A percentile compares a stretch with the other conserved stretches of the same genome.
phyloP scores from a whole-genome alignment of 2,113 vertebrate species.

The Morone chrysops region DNA sequence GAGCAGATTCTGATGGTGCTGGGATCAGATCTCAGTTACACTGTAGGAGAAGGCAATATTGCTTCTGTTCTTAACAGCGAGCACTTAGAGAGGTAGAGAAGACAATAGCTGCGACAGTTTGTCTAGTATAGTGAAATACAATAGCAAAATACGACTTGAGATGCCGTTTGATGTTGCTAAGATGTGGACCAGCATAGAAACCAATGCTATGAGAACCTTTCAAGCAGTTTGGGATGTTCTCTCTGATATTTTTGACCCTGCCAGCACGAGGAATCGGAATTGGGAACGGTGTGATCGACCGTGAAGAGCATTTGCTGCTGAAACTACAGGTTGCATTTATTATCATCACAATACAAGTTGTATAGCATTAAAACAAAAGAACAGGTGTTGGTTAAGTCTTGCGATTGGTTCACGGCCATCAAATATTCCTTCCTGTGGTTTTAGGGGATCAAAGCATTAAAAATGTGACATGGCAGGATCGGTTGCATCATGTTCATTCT shows the following conservation, averaged over 20 bases:
- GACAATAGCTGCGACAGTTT: slow-evolving; percentile 23
- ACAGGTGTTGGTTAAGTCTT: slow-evolving; percentile 17
- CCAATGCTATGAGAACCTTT: slow-evolving; percentile 1
- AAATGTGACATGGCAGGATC: slow-evolving; percentile 46
- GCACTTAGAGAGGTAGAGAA: slow-evolving; percentile 43
- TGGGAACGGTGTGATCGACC: not conserved
- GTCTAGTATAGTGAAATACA: slow-evolving; percentile 31
- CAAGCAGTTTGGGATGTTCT: slow-evolving; percentile 24
- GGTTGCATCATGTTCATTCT: slow-evolving; percentile 64
- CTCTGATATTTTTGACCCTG: slow-evolving; percentile 16
- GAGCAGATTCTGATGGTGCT: slow-evolving; percentile 39
- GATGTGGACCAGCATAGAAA: slow-evolving; percentile 33
- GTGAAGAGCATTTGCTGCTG: slow-evolving; percentile 26
- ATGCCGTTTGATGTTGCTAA: slow-evolving; percentile 46
- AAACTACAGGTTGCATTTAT: slow-evolving; percentile 34
- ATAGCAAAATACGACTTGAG: slow-evolving; percentile 51
- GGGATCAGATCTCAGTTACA: slow-evolving; percentile 51
- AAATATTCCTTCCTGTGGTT: slow-evolving; percentile 27
- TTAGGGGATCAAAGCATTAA: slow-evolving; percentile 23
- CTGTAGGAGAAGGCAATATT: slow-evolving; percentile 31
- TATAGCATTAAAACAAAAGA: slow-evolving; percentile 10
- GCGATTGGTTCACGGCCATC: not conserved
- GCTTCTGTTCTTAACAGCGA: slow-evolving; percentile 51
- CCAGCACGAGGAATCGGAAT: not conserved
- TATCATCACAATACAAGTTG: slow-evolving; percentile 20